A percentile compares a stretch with the other conserved stretches of the same genome.
These are phyloP conservation scores for Bombyx huttoni DNA, from an alignment of 2,888 invertebrate species.

Conservation along the genomic window DNA sequence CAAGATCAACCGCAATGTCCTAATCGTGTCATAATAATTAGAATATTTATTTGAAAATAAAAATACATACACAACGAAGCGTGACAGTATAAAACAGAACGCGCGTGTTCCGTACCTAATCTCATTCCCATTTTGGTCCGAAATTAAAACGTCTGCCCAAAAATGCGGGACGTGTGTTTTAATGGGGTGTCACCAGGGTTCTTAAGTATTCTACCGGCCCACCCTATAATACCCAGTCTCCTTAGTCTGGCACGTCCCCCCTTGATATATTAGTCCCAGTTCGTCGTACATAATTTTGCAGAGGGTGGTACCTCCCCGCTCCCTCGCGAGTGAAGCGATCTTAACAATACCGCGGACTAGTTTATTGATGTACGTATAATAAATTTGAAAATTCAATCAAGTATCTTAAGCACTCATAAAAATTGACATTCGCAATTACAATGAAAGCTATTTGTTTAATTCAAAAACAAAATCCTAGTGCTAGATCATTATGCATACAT, in stretches of 20 bases:
- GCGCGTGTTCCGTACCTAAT: conserved; percentile 14
- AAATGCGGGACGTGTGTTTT: conserved; percentile 69
- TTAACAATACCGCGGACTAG: conserved; percentile 66
- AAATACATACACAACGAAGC: conserved; percentile 7
- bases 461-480: no score
- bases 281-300: conserved; percentile 73
- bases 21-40: no score
- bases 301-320: conserved; percentile 49
- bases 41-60: no score
- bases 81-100: conserved; percentile 7
- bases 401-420: background rate
- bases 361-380: conserved; percentile 56
- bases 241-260: conserved; percentile 72
- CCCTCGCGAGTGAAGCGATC: conserved; percentile 47
- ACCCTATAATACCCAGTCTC: conserved; percentile 69
- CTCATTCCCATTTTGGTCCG: conserved; percentile 32
- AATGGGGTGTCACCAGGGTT: conserved; percentile 71
- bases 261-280: conserved; percentile 72
- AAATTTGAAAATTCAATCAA: conserved; percentile 25
- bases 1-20: no score
- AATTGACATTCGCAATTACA: no score
- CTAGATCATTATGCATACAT: no score
- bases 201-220: conserved; percentile 71
- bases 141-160: conserved; percentile 68
- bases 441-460: no score